phyloP scores from a whole-genome alignment of 2,797 vertebrate species.

The Oceanodroma leucorhoa region DNA sequence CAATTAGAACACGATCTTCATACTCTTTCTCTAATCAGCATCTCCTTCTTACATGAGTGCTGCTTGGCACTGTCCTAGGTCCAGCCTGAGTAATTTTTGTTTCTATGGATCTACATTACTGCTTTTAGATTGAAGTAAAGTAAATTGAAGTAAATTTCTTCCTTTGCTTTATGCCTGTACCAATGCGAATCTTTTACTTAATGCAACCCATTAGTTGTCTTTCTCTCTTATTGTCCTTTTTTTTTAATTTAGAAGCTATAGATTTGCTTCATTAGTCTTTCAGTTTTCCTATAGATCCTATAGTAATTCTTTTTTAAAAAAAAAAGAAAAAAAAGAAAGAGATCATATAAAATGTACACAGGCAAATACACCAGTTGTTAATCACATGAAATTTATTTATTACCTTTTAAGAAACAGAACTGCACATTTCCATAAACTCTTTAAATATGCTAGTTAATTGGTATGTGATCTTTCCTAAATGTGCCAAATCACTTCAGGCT shows the following conservation, averaged over 20 bases:
- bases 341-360: background rate
- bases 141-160: background rate
- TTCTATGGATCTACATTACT: background rate
- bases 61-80: background rate
- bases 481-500: background rate
- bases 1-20: constrained; percentile 20
- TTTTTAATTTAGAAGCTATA: background rate
- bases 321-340: too few species aligned
- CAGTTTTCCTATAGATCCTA: background rate
- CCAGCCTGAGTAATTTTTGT: background rate
- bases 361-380: background rate
- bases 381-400: background rate
- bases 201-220: background rate
- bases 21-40: background rate
- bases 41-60: background rate
- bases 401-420: background rate
- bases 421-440: background rate
- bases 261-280: background rate
- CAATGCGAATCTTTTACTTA: background rate
- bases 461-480: constrained; percentile 3
- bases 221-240: background rate
- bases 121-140: background rate
- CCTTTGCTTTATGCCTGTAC: background rate
- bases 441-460: constrained; percentile 23
- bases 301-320: background rate